Percentiles rank a stretch among this genome's conserved stretches.
Evolutionary conservation across 2,113 vertebrate genomes (phyloP).

Genomic region (human (Homo sapiens)): GRCh38 chr1:244295001-244295500

Average conservation of each 20-base stretch:
- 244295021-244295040: neutral
- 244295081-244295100: neutral
- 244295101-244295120: neutral
- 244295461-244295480: neutral
- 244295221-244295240: neutral
- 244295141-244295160: neutral
- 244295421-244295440: neutral
- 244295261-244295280: neutral
- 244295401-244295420: neutral
- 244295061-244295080: neutral
- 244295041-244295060: neutral
- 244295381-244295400: neutral
- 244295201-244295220: neutral
- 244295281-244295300: neutral
- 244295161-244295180: neutral
- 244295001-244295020: neutral
- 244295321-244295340: neutral
- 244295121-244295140: neutral
- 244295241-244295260: neutral
- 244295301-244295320: neutral
- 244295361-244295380: neutral
- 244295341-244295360: neutral
- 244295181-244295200: neutral
- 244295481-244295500: neutral
- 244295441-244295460: neutral